Conservation (phyloP, 23 tunicate species). For the Oikopleura dioica region DNA sequence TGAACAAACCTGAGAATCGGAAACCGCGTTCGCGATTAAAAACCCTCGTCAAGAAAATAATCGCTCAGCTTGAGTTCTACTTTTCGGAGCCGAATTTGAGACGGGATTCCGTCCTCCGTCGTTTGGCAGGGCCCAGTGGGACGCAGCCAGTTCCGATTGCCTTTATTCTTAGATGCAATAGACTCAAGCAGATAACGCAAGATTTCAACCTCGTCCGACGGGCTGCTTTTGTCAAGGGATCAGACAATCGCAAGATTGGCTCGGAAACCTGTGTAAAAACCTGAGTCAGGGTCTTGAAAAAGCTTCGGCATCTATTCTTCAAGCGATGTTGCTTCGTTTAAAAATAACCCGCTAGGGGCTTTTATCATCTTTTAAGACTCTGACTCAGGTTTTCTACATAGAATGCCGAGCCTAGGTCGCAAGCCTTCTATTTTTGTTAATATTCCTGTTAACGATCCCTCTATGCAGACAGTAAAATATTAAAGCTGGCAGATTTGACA, state of each 20-base stretch:
- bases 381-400: too few relatives aligned
- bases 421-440: too few relatives aligned
- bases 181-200: neutral
- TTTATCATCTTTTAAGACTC: too few relatives aligned
- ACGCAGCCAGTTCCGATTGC: neutral
- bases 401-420: too few relatives aligned
- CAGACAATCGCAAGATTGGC: too few relatives aligned
- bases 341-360: too few relatives aligned
- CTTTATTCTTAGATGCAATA: neutral
- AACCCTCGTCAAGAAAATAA: neutral
- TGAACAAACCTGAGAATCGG: too few relatives aligned
- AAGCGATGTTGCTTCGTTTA: too few relatives aligned
- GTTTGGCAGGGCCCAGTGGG: neutral
- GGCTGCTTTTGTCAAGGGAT: neutral
- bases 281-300: too few relatives aligned
- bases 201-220: neutral
- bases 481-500: neutral
- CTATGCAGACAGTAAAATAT: neutral
- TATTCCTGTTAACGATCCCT: too few relatives aligned
- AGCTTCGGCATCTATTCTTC: too few relatives aligned
- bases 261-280: too few relatives aligned
- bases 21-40: neutral
- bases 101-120: neutral
- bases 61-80: neutral
- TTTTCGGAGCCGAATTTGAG: slow-evolving; percentile 12